Conservation (phyloP, 2,113 vertebrate genomes). For the Sebastes fasciatus region DNA sequence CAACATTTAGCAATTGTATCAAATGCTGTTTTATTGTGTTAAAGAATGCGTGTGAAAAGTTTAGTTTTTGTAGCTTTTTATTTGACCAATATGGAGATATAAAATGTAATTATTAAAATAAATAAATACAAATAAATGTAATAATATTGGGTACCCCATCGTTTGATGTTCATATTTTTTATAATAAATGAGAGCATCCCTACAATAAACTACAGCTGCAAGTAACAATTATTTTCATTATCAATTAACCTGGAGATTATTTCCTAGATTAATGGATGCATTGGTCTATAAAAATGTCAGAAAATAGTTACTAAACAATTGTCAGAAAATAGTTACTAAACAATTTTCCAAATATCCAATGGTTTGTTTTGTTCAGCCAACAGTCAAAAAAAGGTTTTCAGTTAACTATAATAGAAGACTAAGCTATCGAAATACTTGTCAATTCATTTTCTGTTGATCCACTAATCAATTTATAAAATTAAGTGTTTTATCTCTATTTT, state of each 20-base stretch:
- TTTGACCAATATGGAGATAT: neutral
- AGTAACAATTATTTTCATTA: neutral
- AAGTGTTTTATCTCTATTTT: neutral
- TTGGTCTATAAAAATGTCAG: neutral
- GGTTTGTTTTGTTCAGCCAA: neutral
- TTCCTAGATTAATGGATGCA: neutral
- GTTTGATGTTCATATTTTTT: neutral
- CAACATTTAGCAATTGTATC: neutral
- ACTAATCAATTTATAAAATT: neutral
- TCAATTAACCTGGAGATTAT: neutral
- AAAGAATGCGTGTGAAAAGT: neutral
- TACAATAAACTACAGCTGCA: neutral
- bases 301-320: neutral
- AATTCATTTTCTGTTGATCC: neutral
- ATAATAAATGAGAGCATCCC: neutral
- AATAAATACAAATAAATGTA: no score
- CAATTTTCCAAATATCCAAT: neutral
- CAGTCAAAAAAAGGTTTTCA: neutral
- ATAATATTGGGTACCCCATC: neutral
- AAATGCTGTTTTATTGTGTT: neutral
- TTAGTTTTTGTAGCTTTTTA: neutral
- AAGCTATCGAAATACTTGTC: neutral
- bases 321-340: neutral
- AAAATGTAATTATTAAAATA: no score
- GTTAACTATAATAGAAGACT: neutral